These are phyloP conservation scores for Eupeodes luniger DNA, from an alignment of 2,888 invertebrate genomes.

Conservation along the genomic window DNA sequence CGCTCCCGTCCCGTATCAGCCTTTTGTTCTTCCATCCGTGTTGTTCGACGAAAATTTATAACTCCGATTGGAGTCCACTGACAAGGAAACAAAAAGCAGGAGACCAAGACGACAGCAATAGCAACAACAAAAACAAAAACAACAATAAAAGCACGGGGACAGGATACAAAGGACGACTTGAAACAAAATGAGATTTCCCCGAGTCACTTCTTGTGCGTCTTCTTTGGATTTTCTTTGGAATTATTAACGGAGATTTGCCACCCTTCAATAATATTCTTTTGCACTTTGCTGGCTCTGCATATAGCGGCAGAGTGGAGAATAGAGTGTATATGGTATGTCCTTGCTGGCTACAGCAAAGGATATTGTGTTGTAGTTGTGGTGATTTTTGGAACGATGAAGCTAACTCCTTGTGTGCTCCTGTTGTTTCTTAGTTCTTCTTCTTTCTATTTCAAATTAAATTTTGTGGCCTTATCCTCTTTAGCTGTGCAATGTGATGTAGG, in stretches of 20 bases:
- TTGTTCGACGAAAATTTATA: conserved; percentile 71
- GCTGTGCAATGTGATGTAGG: conserved; percentile 45
- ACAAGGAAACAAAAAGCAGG: conserved; percentile 53
- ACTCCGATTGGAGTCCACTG: conserved; percentile 69
- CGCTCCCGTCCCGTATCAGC: conserved; percentile 23
- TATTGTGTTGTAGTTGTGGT: not conserved
- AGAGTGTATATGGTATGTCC: conserved; percentile 29
- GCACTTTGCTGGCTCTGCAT: conserved; percentile 40
- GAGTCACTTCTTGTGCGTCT: conserved; percentile 46
- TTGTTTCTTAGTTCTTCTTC: conserved; percentile 48
- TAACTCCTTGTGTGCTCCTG: conserved; percentile 32
- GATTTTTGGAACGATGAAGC: not conserved
- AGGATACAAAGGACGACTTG: conserved; percentile 63
- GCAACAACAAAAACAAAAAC: conserved; percentile 4
- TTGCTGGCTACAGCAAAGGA: not conserved
- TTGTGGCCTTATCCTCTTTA: conserved; percentile 71
- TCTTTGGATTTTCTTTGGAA: conserved; percentile 62
- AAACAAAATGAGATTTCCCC: conserved; percentile 71
- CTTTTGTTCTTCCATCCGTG: conserved; percentile 34
- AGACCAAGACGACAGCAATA: conserved; percentile 28
- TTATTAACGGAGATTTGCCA: conserved; percentile 76
- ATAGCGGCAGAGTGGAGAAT: too few relatives aligned
- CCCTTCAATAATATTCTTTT: conserved; percentile 71
- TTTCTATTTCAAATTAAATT: conserved; percentile 72
- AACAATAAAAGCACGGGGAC: conserved; percentile 21